Percentiles rank a stretch among this genome's conserved stretches.
phyloP scores from a whole-genome alignment of 1,140 invertebrate genomes.

The Marisa cornuarietis region DNA sequence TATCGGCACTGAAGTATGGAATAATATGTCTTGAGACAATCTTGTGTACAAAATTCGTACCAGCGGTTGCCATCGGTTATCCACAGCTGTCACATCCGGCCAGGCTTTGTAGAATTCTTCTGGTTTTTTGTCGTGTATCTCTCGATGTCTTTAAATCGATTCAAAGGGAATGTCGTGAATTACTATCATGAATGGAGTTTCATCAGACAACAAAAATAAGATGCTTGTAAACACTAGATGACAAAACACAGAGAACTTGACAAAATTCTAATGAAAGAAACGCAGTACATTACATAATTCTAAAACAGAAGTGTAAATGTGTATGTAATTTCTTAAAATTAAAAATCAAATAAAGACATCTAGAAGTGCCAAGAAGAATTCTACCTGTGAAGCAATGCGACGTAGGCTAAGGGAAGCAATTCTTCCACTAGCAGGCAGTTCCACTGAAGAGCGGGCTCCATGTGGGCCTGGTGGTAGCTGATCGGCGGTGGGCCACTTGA shows the following conservation, averaged over 20 bases:
- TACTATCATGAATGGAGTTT: no score
- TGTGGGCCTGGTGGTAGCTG: slow-evolving; percentile 32
- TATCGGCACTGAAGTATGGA: slow-evolving; percentile 1
- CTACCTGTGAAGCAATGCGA: slow-evolving; percentile 16
- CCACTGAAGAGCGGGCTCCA: slow-evolving; percentile 51
- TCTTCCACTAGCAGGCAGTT: slow-evolving; percentile 52
- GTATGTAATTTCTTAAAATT: no score
- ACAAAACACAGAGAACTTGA: no score
- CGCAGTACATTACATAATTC: no score
- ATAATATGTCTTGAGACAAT: neutral
- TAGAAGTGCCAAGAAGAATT: neutral
- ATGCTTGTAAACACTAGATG: no score
- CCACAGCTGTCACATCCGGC: slow-evolving; percentile 26
- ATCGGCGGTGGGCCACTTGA: slow-evolving; percentile 51
- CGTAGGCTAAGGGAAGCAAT: slow-evolving; percentile 45
- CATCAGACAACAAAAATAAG: no score
- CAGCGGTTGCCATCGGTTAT: slow-evolving; percentile 32
- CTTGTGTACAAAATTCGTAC: slow-evolving; percentile 15
- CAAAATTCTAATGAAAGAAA: neutral
- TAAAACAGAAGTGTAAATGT: no score
- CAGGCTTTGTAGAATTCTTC: slow-evolving; percentile 23
- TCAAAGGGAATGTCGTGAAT: no score
- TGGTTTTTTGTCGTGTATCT: neutral
- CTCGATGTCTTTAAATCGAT: neutral
- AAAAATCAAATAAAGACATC: no score